These are phyloP conservation scores for Mirounga angustirostris DNA, from an alignment of 2,113 vertebrate species.

Conservation along the genomic window DNA sequence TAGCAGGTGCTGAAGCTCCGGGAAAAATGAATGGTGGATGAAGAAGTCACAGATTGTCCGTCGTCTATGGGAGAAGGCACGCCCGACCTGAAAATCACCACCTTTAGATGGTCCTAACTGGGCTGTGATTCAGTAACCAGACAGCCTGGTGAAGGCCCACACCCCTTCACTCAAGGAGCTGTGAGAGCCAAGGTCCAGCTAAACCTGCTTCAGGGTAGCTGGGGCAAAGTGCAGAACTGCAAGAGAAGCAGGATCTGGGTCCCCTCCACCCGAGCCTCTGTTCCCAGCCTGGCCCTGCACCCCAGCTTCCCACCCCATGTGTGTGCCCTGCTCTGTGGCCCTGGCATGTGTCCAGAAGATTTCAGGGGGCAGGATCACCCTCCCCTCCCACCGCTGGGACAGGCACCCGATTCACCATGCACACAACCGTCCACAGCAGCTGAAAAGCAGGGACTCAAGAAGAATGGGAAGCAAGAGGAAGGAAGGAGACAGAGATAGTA, in stretches of 20 bases:
- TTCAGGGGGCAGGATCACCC: background rate
- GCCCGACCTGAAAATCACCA: background rate
- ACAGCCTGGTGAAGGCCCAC: background rate
- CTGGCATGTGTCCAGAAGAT: too few relatives aligned
- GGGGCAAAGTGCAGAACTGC: background rate
- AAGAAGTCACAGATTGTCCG: background rate
- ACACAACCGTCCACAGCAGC: accelerated
- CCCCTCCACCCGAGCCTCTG: accelerated
- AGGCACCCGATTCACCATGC: accelerated
- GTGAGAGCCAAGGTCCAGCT: background rate
- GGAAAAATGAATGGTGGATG: background rate
- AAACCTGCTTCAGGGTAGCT: background rate
- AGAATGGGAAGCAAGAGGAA: background rate
- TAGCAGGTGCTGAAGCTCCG: accelerated
- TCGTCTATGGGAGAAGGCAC: accelerated
- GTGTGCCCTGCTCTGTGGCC: background rate
- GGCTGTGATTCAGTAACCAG: accelerated
- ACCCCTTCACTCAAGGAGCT: background rate
- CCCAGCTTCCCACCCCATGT: background rate
- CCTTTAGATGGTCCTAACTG: accelerated
- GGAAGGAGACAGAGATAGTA: background rate
- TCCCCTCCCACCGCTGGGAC: accelerated
- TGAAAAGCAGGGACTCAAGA: background rate
- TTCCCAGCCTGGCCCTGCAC: too few relatives aligned
- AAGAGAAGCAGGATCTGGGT: accelerated